phyloP scores from a whole-genome alignment of 1,140 invertebrate species.

The Ephestia elutella region DNA sequence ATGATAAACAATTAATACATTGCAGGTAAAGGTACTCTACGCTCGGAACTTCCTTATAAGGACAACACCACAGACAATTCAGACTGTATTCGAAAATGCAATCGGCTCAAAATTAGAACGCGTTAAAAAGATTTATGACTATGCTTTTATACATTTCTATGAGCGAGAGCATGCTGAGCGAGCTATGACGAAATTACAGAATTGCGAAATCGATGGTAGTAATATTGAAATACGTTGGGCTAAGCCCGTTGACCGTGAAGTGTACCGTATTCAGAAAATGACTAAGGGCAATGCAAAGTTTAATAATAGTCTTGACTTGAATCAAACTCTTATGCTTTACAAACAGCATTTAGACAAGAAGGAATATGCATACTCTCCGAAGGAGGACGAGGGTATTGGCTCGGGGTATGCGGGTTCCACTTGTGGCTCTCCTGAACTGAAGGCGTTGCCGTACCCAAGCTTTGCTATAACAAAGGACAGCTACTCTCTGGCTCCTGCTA shows the following conservation, averaged over 20 bases:
- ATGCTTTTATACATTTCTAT: slow-evolving; percentile 72
- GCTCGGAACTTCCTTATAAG: slow-evolving; percentile 57
- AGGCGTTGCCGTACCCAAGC: slow-evolving; percentile 10
- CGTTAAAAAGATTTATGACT: slow-evolving; percentile 72
- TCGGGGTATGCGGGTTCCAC: slow-evolving; percentile 44
- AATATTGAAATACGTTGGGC: slow-evolving; percentile 60
- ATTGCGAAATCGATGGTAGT: slow-evolving; percentile 57
- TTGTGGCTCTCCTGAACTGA: slow-evolving; percentile 37
- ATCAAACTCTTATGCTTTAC: slow-evolving; percentile 60
- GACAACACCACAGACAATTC: slow-evolving; percentile 49
- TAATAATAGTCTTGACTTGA: slow-evolving; percentile 51
- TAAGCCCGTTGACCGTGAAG: slow-evolving; percentile 58
- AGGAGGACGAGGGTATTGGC: slow-evolving; percentile 54
- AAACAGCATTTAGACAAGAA: slow-evolving; percentile 60
- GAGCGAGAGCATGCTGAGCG: slow-evolving; percentile 63
- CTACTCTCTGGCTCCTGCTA: slow-evolving; percentile 48
- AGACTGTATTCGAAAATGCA: slow-evolving; percentile 45
- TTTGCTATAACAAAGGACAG: slow-evolving; percentile 20
- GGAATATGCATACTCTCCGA: slow-evolving; percentile 45
- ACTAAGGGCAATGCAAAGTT: slow-evolving; percentile 66
- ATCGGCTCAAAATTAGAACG: slow-evolving; percentile 50
- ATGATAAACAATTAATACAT: slow-evolving; percentile 19
- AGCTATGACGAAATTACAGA: slow-evolving; percentile 59
- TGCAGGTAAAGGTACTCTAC: slow-evolving; percentile 73
- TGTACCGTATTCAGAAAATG: slow-evolving; percentile 58